Conservation (phyloP, 2,888 invertebrate species). For the Ditylenchus weischeri region DNA sequence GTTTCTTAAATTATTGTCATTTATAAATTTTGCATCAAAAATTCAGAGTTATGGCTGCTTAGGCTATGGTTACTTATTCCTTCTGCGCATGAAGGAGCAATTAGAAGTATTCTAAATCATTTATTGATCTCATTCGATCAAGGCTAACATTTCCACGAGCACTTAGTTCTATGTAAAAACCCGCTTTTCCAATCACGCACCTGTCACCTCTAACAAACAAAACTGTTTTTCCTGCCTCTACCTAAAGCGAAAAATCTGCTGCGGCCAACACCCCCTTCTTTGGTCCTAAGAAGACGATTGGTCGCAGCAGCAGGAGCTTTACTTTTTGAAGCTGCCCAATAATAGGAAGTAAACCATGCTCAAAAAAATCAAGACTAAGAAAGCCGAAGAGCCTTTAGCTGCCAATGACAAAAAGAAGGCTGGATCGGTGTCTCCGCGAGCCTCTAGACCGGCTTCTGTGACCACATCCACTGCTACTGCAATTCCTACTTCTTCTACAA, state of each 20-base stretch:
- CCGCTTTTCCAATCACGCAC: no score
- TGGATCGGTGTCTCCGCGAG: not conserved
- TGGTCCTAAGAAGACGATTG: constrained; percentile 8
- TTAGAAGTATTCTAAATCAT: no score
- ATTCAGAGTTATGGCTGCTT: no score
- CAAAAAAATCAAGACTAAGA: not conserved
- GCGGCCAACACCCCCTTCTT: constrained; percentile 13
- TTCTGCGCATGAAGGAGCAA: no score
- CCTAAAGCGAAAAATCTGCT: constrained; percentile 10
- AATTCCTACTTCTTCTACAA: not conserved
- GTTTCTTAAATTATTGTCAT: no score
- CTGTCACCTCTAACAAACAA: no score
- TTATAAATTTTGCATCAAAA: no score
- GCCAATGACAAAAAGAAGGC: not conserved
- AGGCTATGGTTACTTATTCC: no score
- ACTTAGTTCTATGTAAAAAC: no score
- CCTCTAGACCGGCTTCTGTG: constrained; percentile 5
- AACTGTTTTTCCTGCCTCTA: not conserved
- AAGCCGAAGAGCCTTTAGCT: not conserved
- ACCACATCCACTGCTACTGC: not conserved
- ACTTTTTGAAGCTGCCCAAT: not conserved
- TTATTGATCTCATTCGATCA: no score
- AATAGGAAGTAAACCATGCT: not conserved
- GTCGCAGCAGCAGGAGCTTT: constrained; percentile 4
- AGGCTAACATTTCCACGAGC: no score